Evolutionary conservation across 2,113 vertebrate genomes (phyloP).

Genomic region (Rhynchomys soricoides): DNA sequence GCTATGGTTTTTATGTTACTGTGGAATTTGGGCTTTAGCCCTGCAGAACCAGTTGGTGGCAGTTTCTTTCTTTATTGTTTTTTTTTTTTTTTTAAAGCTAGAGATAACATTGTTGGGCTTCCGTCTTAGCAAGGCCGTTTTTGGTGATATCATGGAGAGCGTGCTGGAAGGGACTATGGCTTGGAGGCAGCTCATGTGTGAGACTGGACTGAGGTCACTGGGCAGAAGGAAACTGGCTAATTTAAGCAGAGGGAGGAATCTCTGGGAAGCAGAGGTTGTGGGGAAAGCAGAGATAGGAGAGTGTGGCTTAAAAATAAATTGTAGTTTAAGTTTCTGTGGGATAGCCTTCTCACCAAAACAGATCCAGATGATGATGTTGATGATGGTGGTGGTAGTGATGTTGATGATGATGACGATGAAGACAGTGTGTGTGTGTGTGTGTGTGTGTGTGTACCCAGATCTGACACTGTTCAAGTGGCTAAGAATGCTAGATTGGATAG

Average conservation of each 20-base stretch:
- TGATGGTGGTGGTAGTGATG: too few species aligned
- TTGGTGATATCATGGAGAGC: neutral
- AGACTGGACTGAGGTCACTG: neutral
- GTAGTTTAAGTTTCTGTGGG: neutral
- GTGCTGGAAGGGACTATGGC: neutral
- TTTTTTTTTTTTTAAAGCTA: neutral
- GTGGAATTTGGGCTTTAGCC: neutral
- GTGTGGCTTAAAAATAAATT: neutral
- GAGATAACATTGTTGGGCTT: neutral
- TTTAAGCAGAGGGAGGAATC: neutral
- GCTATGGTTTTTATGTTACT: too few species aligned
- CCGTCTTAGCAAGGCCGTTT: neutral
- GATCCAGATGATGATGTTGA: neutral
- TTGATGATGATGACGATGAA: too few species aligned
- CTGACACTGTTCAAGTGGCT: neutral
- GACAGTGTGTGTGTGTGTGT: neutral
- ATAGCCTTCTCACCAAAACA: neutral
- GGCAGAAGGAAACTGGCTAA: neutral
- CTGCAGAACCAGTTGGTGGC: neutral
- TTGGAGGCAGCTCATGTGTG: neutral
- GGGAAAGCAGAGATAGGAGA: neutral
- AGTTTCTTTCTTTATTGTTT: neutral
- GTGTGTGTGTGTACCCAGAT: neutral
- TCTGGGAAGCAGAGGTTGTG: neutral
- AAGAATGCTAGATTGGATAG: neutral